Conservation (phyloP, 2,797 vertebrate species). For the Catamblyrhynchus diadema region DNA sequence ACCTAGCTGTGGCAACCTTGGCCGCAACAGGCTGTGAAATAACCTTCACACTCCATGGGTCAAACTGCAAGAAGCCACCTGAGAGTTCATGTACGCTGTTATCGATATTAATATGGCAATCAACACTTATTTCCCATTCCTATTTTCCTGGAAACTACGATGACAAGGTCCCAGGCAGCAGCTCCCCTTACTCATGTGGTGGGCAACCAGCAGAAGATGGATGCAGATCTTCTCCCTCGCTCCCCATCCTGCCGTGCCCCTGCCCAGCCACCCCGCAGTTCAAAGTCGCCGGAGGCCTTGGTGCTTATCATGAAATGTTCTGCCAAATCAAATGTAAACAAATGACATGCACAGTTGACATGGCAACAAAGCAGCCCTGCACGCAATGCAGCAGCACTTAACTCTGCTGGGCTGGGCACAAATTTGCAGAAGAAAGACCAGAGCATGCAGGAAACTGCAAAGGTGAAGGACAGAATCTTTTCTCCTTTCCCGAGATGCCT, state of each 20-base stretch:
- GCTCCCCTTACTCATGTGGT: not conserved
- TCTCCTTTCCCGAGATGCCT: not conserved
- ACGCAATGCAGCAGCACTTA: conserved; percentile 48
- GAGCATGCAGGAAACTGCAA: not conserved
- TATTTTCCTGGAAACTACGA: not conserved
- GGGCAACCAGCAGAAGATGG: not conserved
- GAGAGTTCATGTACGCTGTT: not conserved
- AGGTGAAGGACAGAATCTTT: not conserved
- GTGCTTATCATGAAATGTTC: conserved; percentile 55
- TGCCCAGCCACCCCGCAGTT: not conserved
- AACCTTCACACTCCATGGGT: not conserved
- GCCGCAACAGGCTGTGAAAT: not conserved
- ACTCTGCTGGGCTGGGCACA: conserved; percentile 50
- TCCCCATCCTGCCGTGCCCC: not conserved
- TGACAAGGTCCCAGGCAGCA: not conserved
- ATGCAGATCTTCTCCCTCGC: not conserved
- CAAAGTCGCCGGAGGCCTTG: conserved; percentile 45
- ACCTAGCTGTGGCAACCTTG: not conserved
- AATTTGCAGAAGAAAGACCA: conserved; percentile 22
- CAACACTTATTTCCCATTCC: not conserved
- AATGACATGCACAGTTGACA: conserved; percentile 69
- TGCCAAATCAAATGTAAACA: conserved; percentile 56
- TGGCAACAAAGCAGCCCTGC: conserved; percentile 61
- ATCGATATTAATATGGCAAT: not conserved
- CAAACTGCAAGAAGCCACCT: not conserved